Evolutionary conservation across 2,888 invertebrate species (phyloP).

Genomic region (Dascillus cervinus): DNA sequence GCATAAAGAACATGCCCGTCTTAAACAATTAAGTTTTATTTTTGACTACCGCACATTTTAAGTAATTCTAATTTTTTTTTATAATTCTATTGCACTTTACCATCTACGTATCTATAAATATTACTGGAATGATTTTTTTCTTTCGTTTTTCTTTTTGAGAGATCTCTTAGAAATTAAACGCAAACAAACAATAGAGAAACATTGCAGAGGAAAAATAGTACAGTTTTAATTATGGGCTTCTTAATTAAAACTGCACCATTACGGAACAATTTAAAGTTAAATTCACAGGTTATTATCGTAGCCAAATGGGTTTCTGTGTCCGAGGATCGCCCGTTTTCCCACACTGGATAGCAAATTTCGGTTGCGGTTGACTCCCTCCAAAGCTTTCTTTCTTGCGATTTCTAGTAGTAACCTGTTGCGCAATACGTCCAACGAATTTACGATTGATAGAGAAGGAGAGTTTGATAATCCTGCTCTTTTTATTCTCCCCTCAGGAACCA

Average conservation of each 20-base stretch:
- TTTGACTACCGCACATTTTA: too few relatives aligned
- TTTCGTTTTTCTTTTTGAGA: too few relatives aligned
- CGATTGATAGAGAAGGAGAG: constrained; percentile 72
- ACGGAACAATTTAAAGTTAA: constrained; percentile 8
- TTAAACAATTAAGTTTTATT: too few relatives aligned
- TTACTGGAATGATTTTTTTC: constrained; percentile 13
- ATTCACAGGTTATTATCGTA: constrained; percentile 28
- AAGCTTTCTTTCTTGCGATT: constrained; percentile 74
- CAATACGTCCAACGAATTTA: constrained; percentile 79
- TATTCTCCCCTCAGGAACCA: constrained; percentile 9
- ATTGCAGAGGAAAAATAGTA: constrained; percentile 10
- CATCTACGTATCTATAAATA: constrained; percentile 5
- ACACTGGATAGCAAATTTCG: constrained; percentile 66
- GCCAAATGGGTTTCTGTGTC: constrained; percentile 19
- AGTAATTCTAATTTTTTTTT: constrained; percentile 5
- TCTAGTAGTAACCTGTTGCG: constrained; percentile 74
- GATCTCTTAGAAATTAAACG: constrained; percentile 13
- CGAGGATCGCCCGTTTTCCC: constrained; percentile 55
- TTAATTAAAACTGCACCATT: constrained; percentile 15
- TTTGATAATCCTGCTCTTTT: constrained; percentile 17
- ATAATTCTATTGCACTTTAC: constrained; percentile 3
- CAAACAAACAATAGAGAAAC: too few relatives aligned
- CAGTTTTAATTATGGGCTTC: constrained; percentile 15
- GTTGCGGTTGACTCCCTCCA: constrained; percentile 67
- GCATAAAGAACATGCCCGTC: constrained; percentile 4